These are phyloP conservation scores for Euzetes globulus DNA, from an alignment of 2,888 invertebrate species.

Conservation along the genomic window DNA sequence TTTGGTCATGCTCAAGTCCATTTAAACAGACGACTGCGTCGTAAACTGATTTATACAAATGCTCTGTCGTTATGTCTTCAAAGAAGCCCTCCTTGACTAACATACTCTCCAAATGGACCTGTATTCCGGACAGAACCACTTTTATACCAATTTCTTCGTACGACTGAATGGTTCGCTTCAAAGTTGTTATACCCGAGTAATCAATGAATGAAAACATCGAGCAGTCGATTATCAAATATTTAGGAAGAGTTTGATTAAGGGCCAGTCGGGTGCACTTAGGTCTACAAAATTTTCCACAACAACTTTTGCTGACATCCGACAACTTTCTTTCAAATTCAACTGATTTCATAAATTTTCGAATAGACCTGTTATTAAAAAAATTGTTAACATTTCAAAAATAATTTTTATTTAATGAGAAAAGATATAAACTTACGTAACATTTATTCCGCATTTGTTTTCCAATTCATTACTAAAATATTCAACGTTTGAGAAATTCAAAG, in stretches of 20 bases:
- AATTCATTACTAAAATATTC: constrained; percentile 39
- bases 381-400: too few species aligned
- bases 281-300: too few species aligned
- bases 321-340: too few species aligned
- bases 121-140: constrained; percentile 26
- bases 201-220: constrained; percentile 45
- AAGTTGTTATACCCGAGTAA: constrained; percentile 52
- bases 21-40: too few species aligned
- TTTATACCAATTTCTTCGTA: constrained; percentile 44
- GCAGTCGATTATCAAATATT: constrained; percentile 44
- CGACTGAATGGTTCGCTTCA: constrained; percentile 59
- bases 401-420: too few species aligned
- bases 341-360: too few species aligned
- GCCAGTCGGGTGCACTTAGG: too few species aligned
- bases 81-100: constrained; percentile 47
- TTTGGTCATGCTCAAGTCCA: too few species aligned
- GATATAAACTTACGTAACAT: constrained; percentile 26
- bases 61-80: constrained; percentile 46
- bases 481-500: constrained; percentile 49
- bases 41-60: constrained; percentile 50
- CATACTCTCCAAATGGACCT: constrained; percentile 43
- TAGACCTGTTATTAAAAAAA: too few species aligned
- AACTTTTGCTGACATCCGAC: too few species aligned
- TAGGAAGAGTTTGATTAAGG: not conserved
- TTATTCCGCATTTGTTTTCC: constrained; percentile 17